Conservation (phyloP, 2,113 vertebrate species). For the Dasyurus viverrinus region DNA sequence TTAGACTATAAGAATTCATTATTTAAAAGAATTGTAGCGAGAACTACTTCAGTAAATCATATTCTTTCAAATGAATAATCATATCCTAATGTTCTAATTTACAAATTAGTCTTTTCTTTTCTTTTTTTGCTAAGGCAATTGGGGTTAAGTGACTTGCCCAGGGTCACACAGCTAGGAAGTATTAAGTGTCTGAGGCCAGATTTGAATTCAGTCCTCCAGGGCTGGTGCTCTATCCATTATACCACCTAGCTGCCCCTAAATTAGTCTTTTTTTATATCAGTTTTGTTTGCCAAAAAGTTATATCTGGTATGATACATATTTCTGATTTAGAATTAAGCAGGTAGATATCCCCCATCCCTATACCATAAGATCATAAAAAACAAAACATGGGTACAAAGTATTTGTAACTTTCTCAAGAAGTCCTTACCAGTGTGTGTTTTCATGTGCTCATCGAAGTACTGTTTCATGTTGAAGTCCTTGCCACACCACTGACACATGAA, state of each 20-base stretch:
- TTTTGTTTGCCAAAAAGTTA: conserved; percentile 2
- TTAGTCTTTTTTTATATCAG: not conserved
- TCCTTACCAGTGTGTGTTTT: conserved; percentile 98
- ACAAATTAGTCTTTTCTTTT: not conserved
- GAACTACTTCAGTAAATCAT: not conserved
- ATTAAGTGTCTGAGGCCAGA: too few relatives aligned
- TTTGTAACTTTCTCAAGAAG: not conserved
- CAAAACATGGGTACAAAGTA: not conserved
- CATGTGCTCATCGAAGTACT: conserved; percentile 99
- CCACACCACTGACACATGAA: conserved; percentile 99
- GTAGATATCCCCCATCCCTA: not conserved
- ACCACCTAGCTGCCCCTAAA: too few relatives aligned
- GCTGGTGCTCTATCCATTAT: too few relatives aligned
- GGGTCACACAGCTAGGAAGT: too few relatives aligned
- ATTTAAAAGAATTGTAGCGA: not conserved
- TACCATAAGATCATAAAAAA: not conserved
- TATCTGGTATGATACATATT: not conserved
- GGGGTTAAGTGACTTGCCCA: too few relatives aligned
- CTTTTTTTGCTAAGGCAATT: too few relatives aligned
- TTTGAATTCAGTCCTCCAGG: too few relatives aligned
- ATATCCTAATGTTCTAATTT: not conserved
- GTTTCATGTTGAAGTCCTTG: conserved; percentile 99
- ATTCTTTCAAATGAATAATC: not conserved
- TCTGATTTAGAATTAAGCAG: not conserved
- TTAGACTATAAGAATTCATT: not conserved